Evolutionary conservation across 2,797 vertebrate genomes (phyloP).

Genomic region (Delichon dasypus): DNA sequence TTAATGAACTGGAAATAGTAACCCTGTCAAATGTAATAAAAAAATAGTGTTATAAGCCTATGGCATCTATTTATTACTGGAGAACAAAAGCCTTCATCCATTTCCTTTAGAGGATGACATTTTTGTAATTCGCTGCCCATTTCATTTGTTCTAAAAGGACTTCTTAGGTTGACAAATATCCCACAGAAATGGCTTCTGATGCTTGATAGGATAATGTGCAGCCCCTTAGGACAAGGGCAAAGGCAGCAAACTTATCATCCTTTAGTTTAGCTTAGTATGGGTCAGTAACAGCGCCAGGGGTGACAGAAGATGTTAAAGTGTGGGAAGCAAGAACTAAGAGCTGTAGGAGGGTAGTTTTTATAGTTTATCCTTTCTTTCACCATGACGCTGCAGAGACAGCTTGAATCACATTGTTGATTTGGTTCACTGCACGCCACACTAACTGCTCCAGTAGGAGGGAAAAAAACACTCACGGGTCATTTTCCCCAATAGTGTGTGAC

Average conservation of each 20-base stretch:
- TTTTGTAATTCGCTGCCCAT: constrained; percentile 85
- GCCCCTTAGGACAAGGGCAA: constrained; percentile 86
- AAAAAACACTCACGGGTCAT: constrained; percentile 77
- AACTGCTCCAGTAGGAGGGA: constrained; percentile 77
- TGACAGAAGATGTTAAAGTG: constrained; percentile 85
- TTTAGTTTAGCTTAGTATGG: constrained; percentile 86
- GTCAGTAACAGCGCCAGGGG: constrained; percentile 85
- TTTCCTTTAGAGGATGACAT: constrained; percentile 84
- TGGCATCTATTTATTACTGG: constrained; percentile 81
- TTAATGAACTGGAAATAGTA: constrained; percentile 83
- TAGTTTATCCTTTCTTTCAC: constrained; percentile 83
- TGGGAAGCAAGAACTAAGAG: constrained; percentile 83
- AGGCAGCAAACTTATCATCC: constrained; percentile 88
- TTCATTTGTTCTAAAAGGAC: constrained; percentile 84
- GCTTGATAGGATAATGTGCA: constrained; percentile 86
- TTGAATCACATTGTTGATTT: constrained; percentile 83
- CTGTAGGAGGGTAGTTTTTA: constrained; percentile 83
- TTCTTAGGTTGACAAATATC: constrained; percentile 85
- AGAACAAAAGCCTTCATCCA: constrained; percentile 85
- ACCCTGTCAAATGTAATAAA: constrained; percentile 82
- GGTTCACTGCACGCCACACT: constrained; percentile 83
- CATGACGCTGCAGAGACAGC: constrained; percentile 80
- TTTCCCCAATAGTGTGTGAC: constrained; percentile 72
- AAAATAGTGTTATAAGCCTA: constrained; percentile 82
- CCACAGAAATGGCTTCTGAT: constrained; percentile 83